These are phyloP conservation scores for Salvelinus namaycush DNA, from an alignment of 2,113 vertebrate genomes.

Conservation along the genomic window DNA sequence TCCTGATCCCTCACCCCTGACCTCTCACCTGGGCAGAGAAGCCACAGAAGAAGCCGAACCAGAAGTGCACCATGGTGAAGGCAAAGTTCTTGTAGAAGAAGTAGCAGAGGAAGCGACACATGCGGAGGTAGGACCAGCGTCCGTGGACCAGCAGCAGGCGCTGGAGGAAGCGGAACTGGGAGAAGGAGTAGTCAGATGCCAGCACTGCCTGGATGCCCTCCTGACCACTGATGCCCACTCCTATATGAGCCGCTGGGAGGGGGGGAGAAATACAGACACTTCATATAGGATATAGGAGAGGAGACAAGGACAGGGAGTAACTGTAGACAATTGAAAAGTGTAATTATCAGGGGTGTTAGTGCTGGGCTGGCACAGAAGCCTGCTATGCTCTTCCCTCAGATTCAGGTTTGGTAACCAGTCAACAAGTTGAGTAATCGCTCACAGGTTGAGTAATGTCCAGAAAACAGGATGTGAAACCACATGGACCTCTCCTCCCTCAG, in stretches of 20 bases:
- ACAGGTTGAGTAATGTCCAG: slow-evolving; percentile 14
- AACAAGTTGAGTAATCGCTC: too few species aligned
- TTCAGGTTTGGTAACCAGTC: too few species aligned
- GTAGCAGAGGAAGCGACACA: slow-evolving; percentile 97
- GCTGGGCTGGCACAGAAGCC: too few species aligned
- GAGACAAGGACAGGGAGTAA: background rate
- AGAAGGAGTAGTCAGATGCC: slow-evolving; percentile 93
- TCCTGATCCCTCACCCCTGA: background rate
- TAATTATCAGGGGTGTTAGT: background rate
- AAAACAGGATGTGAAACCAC: slow-evolving; percentile 38
- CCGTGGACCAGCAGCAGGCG: slow-evolving; percentile 93
- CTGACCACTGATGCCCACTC: slow-evolving; percentile 94
- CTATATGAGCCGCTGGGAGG: slow-evolving; percentile 86
- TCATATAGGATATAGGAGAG: background rate
- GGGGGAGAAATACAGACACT: background rate
- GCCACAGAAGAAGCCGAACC: slow-evolving; percentile 97
- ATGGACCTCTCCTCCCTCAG: background rate
- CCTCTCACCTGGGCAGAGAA: slow-evolving; percentile 90
- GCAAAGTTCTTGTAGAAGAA: slow-evolving; percentile 99
- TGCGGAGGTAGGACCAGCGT: slow-evolving; percentile 95
- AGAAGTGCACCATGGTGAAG: slow-evolving; percentile 99
- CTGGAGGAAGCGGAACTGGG: slow-evolving; percentile 95
- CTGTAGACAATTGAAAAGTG: background rate
- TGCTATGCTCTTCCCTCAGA: too few species aligned
- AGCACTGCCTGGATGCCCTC: slow-evolving; percentile 94